These are phyloP conservation scores for Dascyllus trimaculatus DNA, from an alignment of 2,113 vertebrate species.

Conservation along the genomic window DNA sequence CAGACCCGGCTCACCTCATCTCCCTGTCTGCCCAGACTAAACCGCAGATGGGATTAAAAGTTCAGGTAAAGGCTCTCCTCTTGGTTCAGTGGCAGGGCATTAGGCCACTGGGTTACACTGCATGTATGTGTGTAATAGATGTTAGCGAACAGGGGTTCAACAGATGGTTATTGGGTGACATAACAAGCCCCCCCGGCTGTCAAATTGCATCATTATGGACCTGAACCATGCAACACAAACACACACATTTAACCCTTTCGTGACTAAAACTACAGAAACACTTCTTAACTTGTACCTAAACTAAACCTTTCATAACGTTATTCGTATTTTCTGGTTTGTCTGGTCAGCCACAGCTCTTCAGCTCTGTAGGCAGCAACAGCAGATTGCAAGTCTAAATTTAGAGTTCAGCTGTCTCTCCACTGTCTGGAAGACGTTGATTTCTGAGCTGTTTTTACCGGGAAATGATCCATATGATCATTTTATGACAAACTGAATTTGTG, in stretches of 20 bases:
- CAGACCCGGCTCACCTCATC: constrained; percentile 12
- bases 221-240: neutral
- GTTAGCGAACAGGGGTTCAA: constrained; percentile 17
- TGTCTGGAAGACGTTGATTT: constrained; percentile 39
- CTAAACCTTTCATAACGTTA: neutral
- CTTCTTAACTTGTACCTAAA: neutral
- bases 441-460: constrained; percentile 10
- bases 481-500: constrained; percentile 12
- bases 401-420: constrained; percentile 48
- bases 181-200: constrained; percentile 21
- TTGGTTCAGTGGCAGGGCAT: constrained; percentile 40
- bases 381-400: constrained; percentile 61
- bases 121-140: constrained; percentile 3
- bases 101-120: constrained; percentile 29
- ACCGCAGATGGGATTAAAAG: constrained; percentile 46
- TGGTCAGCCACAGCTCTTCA: constrained; percentile 19
- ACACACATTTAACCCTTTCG: neutral
- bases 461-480: constrained; percentile 20
- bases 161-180: constrained; percentile 19
- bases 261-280: neutral
- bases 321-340: constrained; percentile 19
- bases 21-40: neutral
- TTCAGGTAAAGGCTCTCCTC: constrained; percentile 29
- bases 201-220: neutral
- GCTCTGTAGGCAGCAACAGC: constrained; percentile 43